These are phyloP conservation scores for Cephonodes hylas DNA, from an alignment of 2,888 invertebrate species.

Conservation along the genomic window DNA sequence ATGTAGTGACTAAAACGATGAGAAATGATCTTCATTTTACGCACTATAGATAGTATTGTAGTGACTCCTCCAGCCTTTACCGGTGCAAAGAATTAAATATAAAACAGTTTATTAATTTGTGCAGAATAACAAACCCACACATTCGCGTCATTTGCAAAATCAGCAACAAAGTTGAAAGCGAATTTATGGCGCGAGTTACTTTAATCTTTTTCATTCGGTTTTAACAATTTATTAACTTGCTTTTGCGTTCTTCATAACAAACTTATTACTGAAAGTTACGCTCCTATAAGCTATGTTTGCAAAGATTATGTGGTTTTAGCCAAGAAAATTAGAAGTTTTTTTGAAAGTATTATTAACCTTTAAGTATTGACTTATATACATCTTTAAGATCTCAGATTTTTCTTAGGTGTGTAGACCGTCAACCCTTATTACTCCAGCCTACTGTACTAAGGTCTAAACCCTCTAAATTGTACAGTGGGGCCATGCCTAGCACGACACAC, in stretches of 20 bases:
- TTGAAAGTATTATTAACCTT: no score
- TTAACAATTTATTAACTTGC: conserved; percentile 5
- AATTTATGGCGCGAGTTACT: not conserved
- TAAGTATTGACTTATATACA: no score
- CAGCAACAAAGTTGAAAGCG: conserved; percentile 1
- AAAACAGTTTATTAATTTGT: not conserved
- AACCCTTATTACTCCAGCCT: no score
- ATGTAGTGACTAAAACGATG: no score
- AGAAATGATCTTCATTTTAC: no score
- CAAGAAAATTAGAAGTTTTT: not conserved
- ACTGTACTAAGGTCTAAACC: no score
- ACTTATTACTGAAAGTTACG: not conserved
- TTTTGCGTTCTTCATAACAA: not conserved
- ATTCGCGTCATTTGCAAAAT: not conserved
- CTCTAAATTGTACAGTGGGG: no score
- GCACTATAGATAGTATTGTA: no score
- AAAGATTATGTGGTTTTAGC: not conserved
- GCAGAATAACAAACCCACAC: not conserved
- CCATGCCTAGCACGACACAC: no score
- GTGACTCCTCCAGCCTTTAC: not conserved
- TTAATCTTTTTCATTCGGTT: conserved; percentile 6
- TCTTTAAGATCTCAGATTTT: no score
- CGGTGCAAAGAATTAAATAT: not conserved
- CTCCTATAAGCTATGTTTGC: not conserved
- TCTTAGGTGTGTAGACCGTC: no score